A percentile compares a stretch with the other conserved stretches of the same genome.
Conservation (phyloP, 2,888 invertebrate species). For the Balanococcus diminutus region DNA sequence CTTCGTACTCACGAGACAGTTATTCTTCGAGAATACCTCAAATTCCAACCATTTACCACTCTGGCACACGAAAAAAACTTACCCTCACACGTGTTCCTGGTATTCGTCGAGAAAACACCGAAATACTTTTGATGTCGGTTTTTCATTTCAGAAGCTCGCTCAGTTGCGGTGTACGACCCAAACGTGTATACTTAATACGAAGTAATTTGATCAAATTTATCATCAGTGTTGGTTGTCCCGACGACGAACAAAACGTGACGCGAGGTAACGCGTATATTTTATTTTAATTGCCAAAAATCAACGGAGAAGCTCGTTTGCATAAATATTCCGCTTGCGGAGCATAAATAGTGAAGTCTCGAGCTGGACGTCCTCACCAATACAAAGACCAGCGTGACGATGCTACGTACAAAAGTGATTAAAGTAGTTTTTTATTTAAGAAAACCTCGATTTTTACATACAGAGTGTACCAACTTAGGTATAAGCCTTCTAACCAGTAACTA, state of each 20-base stretch:
- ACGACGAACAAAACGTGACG: neutral
- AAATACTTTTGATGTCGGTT: neutral
- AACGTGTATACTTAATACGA: neutral
- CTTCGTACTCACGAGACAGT: no score
- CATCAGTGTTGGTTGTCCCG: neutral
- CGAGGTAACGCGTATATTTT: slow-evolving; percentile 10
- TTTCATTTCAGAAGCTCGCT: neutral
- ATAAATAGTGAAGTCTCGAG: neutral
- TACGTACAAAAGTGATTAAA: neutral
- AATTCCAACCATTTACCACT: no score
- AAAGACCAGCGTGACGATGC: neutral
- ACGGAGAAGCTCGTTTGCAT: slow-evolving; percentile 18
- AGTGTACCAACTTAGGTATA: no score
- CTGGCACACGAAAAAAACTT: no score
- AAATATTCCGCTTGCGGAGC: neutral
- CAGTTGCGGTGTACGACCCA: neutral
- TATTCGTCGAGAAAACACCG: no score
- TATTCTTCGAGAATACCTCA: no score
- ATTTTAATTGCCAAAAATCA: slow-evolving; percentile 29
- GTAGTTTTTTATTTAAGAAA: neutral
- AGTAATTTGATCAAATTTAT: neutral
- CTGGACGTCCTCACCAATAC: neutral
- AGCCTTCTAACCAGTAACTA: no score
- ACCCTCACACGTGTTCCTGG: no score
- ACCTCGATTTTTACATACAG: no score